These are phyloP conservation scores for Sebastes minor DNA, from an alignment of 2,797 vertebrate genomes.

Conservation along the genomic window DNA sequence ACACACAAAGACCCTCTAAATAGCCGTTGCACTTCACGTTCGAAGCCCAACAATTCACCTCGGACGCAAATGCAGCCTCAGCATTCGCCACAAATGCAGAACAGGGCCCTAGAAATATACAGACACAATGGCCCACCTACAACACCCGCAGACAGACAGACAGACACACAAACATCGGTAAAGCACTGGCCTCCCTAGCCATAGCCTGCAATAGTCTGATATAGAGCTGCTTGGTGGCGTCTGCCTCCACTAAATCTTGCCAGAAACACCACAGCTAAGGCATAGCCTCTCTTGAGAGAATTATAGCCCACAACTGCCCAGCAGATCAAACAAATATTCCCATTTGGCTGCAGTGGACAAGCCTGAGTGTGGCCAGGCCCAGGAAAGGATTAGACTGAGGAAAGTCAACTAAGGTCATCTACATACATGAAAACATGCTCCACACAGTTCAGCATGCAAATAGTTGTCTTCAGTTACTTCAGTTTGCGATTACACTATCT, in stretches of 20 bases:
- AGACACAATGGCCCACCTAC: slow-evolving; percentile 36
- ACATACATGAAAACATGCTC: not conserved
- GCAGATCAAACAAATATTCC: slow-evolving; percentile 46
- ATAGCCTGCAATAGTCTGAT: slow-evolving; percentile 56
- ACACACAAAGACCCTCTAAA: slow-evolving; percentile 7
- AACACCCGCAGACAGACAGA: slow-evolving; percentile 3
- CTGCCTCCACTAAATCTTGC: slow-evolving; percentile 41
- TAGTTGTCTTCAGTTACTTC: not conserved
- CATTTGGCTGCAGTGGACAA: slow-evolving; percentile 22
- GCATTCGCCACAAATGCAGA: slow-evolving; percentile 26
- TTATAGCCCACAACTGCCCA: slow-evolving; percentile 30
- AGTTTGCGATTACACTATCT: not conserved
- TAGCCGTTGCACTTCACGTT: slow-evolving; percentile 7
- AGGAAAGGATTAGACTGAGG: slow-evolving; percentile 16
- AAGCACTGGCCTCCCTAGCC: slow-evolving; percentile 52
- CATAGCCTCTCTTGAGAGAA: slow-evolving; percentile 40
- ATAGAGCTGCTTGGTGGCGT: slow-evolving; percentile 40
- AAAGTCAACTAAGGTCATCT: not conserved
- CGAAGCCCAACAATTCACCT: slow-evolving; percentile 14
- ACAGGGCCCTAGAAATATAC: not conserved
- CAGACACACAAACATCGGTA: slow-evolving; percentile 16
- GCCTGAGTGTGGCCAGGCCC: not conserved
- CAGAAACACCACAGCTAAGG: slow-evolving; percentile 43
- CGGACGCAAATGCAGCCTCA: slow-evolving; percentile 31
- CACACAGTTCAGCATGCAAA: not conserved